Conservation (phyloP, 2,113 vertebrate genomes). For the Alligator sinensis region DNA sequence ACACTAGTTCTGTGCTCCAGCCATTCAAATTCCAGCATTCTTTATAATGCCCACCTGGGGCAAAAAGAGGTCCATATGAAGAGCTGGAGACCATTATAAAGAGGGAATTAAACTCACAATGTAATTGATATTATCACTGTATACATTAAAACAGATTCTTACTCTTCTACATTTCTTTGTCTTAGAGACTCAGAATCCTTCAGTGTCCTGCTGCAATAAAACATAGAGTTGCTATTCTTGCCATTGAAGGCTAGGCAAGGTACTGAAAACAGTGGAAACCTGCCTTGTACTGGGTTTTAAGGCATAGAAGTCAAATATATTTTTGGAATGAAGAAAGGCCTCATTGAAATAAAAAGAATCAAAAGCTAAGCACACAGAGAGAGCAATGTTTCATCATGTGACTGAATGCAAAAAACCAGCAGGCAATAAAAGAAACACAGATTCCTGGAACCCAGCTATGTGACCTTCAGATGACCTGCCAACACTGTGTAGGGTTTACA, state of each 20-base stretch:
- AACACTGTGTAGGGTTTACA: not conserved
- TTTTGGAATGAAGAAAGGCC: not conserved
- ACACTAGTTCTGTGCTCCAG: not conserved
- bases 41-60: not conserved
- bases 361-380: not conserved
- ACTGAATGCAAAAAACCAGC: not conserved
- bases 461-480: not conserved
- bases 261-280: not conserved
- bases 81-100: not conserved
- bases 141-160: not conserved
- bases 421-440: not conserved
- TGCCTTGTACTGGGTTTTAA: conserved; percentile 1
- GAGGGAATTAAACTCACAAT: not conserved
- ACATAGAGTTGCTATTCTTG: not conserved
- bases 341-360: not conserved
- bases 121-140: not conserved
- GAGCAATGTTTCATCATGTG: not conserved
- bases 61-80: not conserved
- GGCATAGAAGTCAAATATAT: not conserved
- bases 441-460: conserved; percentile 6
- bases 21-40: not conserved
- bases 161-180: not conserved
- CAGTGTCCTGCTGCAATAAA: not conserved
- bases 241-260: not conserved
- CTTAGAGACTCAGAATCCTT: not conserved